Evolutionary conservation across 1,140 invertebrate genomes (phyloP).

Genomic region (Copidosoma floridanum): DNA sequence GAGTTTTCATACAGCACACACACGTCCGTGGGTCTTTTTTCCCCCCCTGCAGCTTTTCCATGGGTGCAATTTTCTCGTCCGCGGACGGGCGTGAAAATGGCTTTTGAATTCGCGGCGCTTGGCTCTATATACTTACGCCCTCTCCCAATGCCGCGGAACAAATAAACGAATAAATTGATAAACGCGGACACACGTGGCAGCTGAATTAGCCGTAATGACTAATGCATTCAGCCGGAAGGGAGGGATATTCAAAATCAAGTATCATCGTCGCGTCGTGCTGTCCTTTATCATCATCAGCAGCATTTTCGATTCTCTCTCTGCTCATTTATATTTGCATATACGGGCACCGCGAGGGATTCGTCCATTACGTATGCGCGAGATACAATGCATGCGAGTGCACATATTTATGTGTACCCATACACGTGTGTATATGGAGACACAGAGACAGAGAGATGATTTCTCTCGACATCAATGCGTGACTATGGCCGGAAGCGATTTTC

Average conservation of each 20-base stretch:
- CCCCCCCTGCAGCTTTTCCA: too few relatives aligned
- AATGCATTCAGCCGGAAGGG: constrained; percentile 40
- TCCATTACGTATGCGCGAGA: constrained; percentile 49
- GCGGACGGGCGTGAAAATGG: constrained; percentile 1
- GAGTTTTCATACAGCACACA: too few relatives aligned
- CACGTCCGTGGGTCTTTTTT: too few relatives aligned
- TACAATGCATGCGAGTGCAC: constrained; percentile 4
- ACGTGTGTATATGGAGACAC: too few relatives aligned
- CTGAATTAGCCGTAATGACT: constrained; percentile 50
- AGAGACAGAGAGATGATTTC: too few relatives aligned
- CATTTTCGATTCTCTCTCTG: constrained; percentile 29
- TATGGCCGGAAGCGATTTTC: neutral
- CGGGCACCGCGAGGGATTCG: constrained; percentile 43
- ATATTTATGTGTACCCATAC: too few relatives aligned
- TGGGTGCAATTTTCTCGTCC: too few relatives aligned
- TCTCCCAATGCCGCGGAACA: constrained; percentile 15
- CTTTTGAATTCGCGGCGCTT: constrained; percentile 3
- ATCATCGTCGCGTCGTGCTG: constrained; percentile 9
- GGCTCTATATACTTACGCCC: too few relatives aligned
- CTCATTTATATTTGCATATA: constrained; percentile 34
- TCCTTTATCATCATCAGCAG: neutral
- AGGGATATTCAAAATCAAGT: constrained; percentile 44
- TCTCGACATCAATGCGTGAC: neutral
- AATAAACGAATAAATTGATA: constrained; percentile 36
- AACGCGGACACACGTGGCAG: constrained; percentile 20